phyloP scores from a whole-genome alignment of 1,140 invertebrate species.

The Lepidurus couesii region DNA sequence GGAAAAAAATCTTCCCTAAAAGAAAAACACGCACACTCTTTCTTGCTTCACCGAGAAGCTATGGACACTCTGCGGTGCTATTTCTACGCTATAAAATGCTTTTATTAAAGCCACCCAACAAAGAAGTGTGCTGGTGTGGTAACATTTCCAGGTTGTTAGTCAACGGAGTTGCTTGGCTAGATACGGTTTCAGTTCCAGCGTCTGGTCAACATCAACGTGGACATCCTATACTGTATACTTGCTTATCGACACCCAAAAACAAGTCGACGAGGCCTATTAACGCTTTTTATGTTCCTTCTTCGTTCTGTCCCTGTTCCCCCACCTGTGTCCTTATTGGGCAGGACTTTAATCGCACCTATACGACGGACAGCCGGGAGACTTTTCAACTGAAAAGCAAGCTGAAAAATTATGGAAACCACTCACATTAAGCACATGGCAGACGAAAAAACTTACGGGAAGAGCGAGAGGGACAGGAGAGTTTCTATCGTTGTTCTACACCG shows the following conservation, averaged over 20 bases:
- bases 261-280: neutral
- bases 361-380: neutral
- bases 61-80: too few relatives aligned
- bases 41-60: too few relatives aligned
- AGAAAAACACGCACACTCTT: too few relatives aligned
- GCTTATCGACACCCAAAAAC: neutral
- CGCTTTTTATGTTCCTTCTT: neutral
- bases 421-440: neutral
- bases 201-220: neutral
- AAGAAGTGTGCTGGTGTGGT: neutral
- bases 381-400: neutral
- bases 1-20: too few relatives aligned
- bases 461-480: neutral
- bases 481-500: neutral
- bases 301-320: neutral
- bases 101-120: too few relatives aligned
- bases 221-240: neutral
- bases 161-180: neutral
- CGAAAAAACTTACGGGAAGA: neutral
- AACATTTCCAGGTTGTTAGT: constrained; percentile 2
- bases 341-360: neutral
- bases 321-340: neutral
- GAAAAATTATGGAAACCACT: neutral
- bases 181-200: neutral
- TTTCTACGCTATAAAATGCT: too few relatives aligned